These are phyloP conservation scores for Oligia strigilis DNA, from an alignment of 2,888 invertebrate genomes.

Conservation along the genomic window DNA sequence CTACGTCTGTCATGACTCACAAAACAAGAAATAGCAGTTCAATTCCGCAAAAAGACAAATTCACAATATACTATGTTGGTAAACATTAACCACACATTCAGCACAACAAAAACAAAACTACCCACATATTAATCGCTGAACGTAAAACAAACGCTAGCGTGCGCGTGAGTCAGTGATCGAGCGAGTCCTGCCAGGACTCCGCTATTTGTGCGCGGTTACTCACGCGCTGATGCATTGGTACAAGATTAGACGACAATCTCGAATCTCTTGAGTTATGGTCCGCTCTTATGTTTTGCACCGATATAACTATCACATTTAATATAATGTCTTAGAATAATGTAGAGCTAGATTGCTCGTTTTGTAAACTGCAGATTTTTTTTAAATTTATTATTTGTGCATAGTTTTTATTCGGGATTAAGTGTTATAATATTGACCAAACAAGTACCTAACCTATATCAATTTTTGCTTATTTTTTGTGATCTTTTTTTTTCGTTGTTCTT, in stretches of 20 bases:
- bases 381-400: background rate
- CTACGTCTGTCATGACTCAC: background rate
- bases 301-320: slow-evolving; percentile 46
- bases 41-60: slow-evolving; percentile 1
- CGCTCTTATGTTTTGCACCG: slow-evolving; percentile 49
- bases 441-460: background rate
- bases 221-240: slow-evolving; percentile 81
- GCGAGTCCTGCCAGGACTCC: slow-evolving; percentile 83
- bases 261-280: slow-evolving; percentile 58
- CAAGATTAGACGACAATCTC: slow-evolving; percentile 74
- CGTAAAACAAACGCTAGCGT: slow-evolving; percentile 72
- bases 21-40: background rate
- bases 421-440: background rate
- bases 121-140: slow-evolving; percentile 52
- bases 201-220: slow-evolving; percentile 81
- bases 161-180: slow-evolving; percentile 71
- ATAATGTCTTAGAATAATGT: slow-evolving; percentile 19
- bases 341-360: slow-evolving; percentile 21
- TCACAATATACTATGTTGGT: slow-evolving; percentile 36
- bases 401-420: background rate
- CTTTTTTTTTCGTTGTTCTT: background rate
- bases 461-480: background rate
- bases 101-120: slow-evolving; percentile 43
- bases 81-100: slow-evolving; percentile 45
- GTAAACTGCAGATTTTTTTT: background rate